These are phyloP conservation scores for Acrocephalus scirpaceus DNA, from an alignment of 2,797 vertebrate species.

Conservation along the genomic window DNA sequence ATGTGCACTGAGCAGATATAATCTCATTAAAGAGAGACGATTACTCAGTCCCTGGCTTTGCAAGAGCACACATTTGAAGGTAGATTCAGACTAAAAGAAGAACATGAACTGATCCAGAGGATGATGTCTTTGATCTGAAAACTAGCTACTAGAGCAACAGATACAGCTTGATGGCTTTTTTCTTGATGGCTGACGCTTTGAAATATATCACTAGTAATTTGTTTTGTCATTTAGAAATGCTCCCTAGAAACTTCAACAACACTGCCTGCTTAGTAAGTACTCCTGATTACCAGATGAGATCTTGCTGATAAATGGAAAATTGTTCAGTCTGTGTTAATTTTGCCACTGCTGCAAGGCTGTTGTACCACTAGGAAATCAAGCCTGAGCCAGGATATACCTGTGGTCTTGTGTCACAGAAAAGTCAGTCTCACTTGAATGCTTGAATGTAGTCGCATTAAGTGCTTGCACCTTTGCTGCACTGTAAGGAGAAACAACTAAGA, in stretches of 20 bases:
- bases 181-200: neutral
- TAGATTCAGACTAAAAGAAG: neutral
- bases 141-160: neutral
- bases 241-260: neutral
- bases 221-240: neutral
- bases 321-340: neutral
- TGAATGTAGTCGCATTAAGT: neutral
- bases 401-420: neutral
- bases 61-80: neutral
- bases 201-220: neutral
- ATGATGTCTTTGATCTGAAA: neutral
- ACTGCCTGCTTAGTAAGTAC: neutral
- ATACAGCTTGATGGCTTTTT: neutral
- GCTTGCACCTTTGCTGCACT: neutral
- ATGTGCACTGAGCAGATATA: neutral
- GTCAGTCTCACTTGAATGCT: neutral
- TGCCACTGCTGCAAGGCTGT: neutral
- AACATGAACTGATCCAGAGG: neutral
- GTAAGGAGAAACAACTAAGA: neutral
- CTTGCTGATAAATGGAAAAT: neutral
- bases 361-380: neutral
- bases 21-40: neutral
- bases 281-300: neutral
- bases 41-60: neutral
- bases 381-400: neutral